These are phyloP conservation scores for Agriopis marginaria DNA, from an alignment of 2,888 invertebrate species.

Conservation along the genomic window DNA sequence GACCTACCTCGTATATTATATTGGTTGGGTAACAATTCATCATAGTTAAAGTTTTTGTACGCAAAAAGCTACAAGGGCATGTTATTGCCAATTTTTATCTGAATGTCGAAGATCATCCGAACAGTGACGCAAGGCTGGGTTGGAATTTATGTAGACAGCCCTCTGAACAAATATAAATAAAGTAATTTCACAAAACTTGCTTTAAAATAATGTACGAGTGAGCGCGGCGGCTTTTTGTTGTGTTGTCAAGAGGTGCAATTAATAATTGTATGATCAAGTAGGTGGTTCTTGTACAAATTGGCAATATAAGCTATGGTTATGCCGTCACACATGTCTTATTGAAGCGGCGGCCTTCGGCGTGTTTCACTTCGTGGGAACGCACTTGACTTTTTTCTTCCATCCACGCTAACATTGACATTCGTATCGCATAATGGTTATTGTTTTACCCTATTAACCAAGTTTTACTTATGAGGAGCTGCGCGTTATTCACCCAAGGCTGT, in stretches of 20 bases:
- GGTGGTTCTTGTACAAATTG: constrained; percentile 66
- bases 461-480: constrained; percentile 47
- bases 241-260: constrained; percentile 65
- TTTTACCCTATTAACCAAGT: constrained; percentile 58
- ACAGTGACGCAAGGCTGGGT: constrained; percentile 53
- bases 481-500: constrained; percentile 30
- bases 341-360: constrained; percentile 61
- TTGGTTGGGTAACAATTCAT: constrained; percentile 24
- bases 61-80: constrained; percentile 22
- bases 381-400: constrained; percentile 63
- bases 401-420: constrained; percentile 63
- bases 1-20: not conserved
- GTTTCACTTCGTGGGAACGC: constrained; percentile 66
- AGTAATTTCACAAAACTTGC: constrained; percentile 55
- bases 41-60: constrained; percentile 14
- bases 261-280: constrained; percentile 68
- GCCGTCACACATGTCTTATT: constrained; percentile 58
- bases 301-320: constrained; percentile 53
- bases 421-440: constrained; percentile 48
- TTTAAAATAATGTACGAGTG: constrained; percentile 38
- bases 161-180: constrained; percentile 54
- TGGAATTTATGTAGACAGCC: constrained; percentile 53
- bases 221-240: constrained; percentile 56
- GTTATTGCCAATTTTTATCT: constrained; percentile 48
- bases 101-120: constrained; percentile 49